Percentiles rank a stretch among this genome's conserved stretches.
Evolutionary conservation across 2,888 invertebrate species (phyloP).

Genomic region (Cephus rjabovi): DNA sequence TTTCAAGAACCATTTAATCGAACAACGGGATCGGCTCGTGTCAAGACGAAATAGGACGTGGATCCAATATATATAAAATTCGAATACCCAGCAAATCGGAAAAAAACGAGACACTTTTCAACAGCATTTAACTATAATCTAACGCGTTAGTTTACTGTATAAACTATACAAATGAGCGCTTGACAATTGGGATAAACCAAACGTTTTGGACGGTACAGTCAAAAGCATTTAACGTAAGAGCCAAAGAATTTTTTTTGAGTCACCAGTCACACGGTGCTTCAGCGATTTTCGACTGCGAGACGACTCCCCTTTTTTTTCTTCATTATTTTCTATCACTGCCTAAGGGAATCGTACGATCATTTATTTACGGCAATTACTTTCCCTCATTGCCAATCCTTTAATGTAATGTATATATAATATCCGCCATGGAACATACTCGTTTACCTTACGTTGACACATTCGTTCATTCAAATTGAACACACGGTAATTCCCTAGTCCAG

Average conservation of each 20-base stretch:
- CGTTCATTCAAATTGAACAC: too few relatives aligned
- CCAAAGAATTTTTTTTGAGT: conserved; percentile 30
- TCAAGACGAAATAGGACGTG: conserved; percentile 18
- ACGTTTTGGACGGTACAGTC: conserved; percentile 50
- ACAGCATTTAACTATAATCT: conserved; percentile 47
- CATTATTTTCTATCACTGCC: neutral
- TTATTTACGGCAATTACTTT: neutral
- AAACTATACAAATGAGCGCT: conserved; percentile 58
- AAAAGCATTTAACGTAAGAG: conserved; percentile 42
- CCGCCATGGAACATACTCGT: too few relatives aligned
- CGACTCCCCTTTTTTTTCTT: conserved; percentile 7
- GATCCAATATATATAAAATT: conserved; percentile 41
- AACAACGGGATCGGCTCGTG: conserved; percentile 40
- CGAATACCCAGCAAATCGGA: conserved; percentile 41
- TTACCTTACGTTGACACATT: too few relatives aligned
- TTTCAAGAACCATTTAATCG: conserved; percentile 45
- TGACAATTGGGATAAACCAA: conserved; percentile 48
- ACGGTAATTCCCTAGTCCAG: too few relatives aligned
- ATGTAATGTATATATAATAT: neutral
- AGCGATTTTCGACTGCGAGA: conserved; percentile 27
- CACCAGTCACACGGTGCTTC: conserved; percentile 35
- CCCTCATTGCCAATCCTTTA: conserved; percentile 10
- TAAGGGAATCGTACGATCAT: too few relatives aligned
- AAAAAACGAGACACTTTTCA: conserved; percentile 43
- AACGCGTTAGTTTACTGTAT: conserved; percentile 42